Base-by-base conservation (phyloP, 2,888 invertebrate species). In the Diogma glabrata region DNA sequence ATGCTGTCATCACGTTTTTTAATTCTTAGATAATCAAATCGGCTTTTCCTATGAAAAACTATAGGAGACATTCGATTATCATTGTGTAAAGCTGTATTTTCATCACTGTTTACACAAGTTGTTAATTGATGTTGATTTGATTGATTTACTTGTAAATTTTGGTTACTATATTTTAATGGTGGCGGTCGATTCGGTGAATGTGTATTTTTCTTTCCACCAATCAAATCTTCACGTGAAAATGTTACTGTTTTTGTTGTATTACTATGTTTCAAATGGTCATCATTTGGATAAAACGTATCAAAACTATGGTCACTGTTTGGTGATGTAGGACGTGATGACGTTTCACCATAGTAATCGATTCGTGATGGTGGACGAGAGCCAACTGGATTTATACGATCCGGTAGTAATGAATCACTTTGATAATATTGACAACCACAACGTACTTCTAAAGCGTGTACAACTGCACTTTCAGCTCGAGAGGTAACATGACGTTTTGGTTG, bases 351-450 rank as follows among this genome's bases (percentile, higher is more conserved):
- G n/a, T 48, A 48, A 8, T 48, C 48, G 8, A 75, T 74, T 60
- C 78, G 76, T 49, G 82, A 81, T n/a, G 78, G 72, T 53, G 81
- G 79, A 56, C 79, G 73, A 56, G 78, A 78, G 12, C 77, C 81
- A 59, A 79, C 73, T 56, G 81, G 80, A 66, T 84, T 83, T 52
- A 78, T 73, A 64, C 84, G 76, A 67, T 86, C 87, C 54, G 87
- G 87, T 60, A 88, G 72, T 60, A 87, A 70, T 54, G 84, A 83
- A 68, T 87, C 84, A 67, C 83, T 80, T 73, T 86, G 82, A 71
- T 81, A 89, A 72, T 81, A 89, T 72, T 89, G 88, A 72, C 89
- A 88, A 58, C 76, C 88, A 70, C 89, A 88, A 60, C 89, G 81
- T 55, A 89, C 87, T 67, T 88, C 88, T 63, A 85, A 76, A 54